Evolutionary conservation across 2,888 invertebrate genomes (phyloP).

Genomic region (Yponomeuta cagnagella): DNA sequence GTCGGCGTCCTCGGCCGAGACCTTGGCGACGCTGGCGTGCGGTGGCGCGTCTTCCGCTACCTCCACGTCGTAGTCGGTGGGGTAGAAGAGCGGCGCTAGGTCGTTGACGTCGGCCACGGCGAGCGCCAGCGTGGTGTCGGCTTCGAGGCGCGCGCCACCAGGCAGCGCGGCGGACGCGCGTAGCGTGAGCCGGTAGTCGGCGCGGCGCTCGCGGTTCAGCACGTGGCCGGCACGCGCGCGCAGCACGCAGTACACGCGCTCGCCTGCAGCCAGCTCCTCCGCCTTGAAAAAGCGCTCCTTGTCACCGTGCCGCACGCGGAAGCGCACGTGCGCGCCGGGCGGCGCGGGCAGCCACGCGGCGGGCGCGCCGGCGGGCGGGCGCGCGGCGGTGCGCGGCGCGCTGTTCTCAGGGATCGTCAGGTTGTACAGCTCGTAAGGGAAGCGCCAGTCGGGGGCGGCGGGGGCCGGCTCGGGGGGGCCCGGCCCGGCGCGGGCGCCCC

Average conservation of each 20-base stretch:
- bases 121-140: constrained; percentile 83
- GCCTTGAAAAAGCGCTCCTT: constrained; percentile 94
- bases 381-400: constrained; percentile 89
- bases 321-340: constrained; percentile 78
- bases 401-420: constrained; percentile 95
- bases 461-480: constrained; percentile 29
- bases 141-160: constrained; percentile 77
- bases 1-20: constrained; percentile 96
- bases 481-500: constrained; percentile 48
- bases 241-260: constrained; percentile 94
- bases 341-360: constrained; percentile 84
- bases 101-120: constrained; percentile 91
- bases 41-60: constrained; percentile 92
- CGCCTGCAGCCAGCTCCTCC: constrained; percentile 91
- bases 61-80: constrained; percentile 89
- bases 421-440: constrained; percentile 86
- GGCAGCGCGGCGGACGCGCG: constrained; percentile 76
- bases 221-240: constrained; percentile 92
- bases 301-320: constrained; percentile 91
- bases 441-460: constrained; percentile 64
- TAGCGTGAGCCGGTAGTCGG: constrained; percentile 86
- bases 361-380: constrained; percentile 81
- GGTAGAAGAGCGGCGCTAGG: constrained; percentile 94
- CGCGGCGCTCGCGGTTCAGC: constrained; percentile 93
- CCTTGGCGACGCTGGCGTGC: constrained; percentile 86